Percentiles rank a stretch among this genome's conserved stretches.
Evolutionary conservation across 2,113 vertebrate species (phyloP).

Genomic region (Ptilonorhynchus violaceus): DNA sequence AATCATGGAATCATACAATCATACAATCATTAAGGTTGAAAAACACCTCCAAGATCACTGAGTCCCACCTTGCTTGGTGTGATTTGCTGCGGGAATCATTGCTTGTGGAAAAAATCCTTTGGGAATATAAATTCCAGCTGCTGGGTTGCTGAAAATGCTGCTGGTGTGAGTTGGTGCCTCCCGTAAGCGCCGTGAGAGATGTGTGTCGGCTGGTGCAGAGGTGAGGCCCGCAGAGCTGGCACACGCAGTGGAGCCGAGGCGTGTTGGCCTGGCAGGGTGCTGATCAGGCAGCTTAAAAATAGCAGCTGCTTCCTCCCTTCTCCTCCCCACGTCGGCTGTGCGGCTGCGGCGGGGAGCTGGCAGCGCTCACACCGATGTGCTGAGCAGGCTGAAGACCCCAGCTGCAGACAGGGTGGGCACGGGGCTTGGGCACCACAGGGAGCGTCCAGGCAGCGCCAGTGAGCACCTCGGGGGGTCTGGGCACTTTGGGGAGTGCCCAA

Average conservation of each 20-base stretch:
- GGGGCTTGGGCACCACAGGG: background rate
- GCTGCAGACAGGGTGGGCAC: background rate
- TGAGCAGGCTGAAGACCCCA: background rate
- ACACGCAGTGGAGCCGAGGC: background rate
- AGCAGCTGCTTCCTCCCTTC: background rate
- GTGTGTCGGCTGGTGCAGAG: background rate
- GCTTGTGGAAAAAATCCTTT: background rate
- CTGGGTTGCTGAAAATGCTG: background rate
- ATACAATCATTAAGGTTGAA: background rate
- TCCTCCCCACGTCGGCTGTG: background rate
- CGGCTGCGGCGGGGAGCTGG: background rate
- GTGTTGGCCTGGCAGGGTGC: background rate
- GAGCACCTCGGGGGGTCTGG: fast-evolving
- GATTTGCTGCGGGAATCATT: background rate
- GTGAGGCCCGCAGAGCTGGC: background rate
- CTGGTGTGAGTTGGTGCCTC: background rate
- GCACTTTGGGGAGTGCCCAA: fast-evolving
- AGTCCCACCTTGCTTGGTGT: background rate
- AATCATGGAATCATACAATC: background rate
- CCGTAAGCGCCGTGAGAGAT: fast-evolving
- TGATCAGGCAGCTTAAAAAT: constrained; percentile 27
- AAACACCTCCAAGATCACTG: background rate
- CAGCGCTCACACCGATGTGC: background rate
- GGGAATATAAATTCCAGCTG: fast-evolving
- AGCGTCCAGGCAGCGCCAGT: fast-evolving